A percentile compares a stretch with the other conserved stretches of the same genome.
Evolutionary conservation across 1,140 invertebrate genomes (phyloP).

Genomic region (Apis laboriosa): DNA sequence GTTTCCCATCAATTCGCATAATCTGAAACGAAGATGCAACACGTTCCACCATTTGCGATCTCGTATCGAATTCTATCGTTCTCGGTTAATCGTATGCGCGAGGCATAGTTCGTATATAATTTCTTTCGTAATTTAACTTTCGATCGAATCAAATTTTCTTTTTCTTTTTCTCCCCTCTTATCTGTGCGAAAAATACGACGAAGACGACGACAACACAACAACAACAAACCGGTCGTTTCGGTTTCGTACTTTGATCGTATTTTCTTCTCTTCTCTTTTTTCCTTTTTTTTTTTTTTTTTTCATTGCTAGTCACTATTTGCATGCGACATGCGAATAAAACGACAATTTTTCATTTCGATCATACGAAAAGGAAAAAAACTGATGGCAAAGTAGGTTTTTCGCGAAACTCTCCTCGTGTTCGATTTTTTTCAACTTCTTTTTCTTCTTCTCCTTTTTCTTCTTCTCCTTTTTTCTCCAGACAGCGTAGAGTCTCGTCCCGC

Average conservation of each 20-base stretch:
- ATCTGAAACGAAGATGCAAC: no score
- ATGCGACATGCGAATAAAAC: not conserved
- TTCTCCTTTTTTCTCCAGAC: no score
- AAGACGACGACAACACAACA: not conserved
- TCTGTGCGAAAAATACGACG: not conserved
- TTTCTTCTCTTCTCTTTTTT: no score
- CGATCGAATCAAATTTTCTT: slow-evolving; percentile 11
- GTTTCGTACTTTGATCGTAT: not conserved
- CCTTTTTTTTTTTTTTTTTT: not conserved
- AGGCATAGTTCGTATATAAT: not conserved
- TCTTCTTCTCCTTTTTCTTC: no score
- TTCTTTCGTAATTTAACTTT: not conserved
- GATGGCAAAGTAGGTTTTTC: no score
- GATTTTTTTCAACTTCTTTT: no score
- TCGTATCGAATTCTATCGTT: slow-evolving; percentile 25
- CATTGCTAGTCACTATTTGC: not conserved
- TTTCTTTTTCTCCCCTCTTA: not conserved
- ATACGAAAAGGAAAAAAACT: no score
- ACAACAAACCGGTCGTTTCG: not conserved
- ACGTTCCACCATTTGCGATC: not conserved
- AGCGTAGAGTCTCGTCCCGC: no score
- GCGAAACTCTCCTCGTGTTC: no score
- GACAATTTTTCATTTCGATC: not conserved
- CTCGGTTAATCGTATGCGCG: slow-evolving; percentile 37
- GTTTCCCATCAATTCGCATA: no score